A percentile compares a stretch with the other conserved stretches of the same genome.
Conservation (phyloP, 1,140 invertebrate genomes). For the Trypoxylus dichotomus region DNA sequence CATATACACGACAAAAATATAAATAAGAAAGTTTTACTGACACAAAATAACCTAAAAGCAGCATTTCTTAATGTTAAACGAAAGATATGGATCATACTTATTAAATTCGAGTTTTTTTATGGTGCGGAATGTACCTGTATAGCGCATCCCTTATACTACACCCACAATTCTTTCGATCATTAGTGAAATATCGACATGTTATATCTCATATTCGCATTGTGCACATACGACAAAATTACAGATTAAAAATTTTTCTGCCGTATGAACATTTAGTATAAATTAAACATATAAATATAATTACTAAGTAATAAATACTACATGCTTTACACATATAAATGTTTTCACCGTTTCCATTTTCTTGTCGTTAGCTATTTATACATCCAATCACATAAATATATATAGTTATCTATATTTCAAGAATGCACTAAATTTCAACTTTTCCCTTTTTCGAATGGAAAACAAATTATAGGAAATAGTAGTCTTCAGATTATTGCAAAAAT, state of each 20-base stretch:
- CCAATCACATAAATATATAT: conserved; percentile 21
- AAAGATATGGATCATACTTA: too few relatives aligned
- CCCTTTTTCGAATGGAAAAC: neutral
- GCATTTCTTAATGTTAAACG: too few relatives aligned
- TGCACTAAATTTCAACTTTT: conserved; percentile 27
- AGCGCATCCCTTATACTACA: too few relatives aligned
- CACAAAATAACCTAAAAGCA: too few relatives aligned
- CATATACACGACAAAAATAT: too few relatives aligned
- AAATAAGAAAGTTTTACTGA: too few relatives aligned
- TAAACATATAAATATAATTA: conserved; percentile 32
- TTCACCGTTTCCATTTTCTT: neutral
- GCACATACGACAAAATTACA: conserved; percentile 26
- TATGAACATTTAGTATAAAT: conserved; percentile 37
- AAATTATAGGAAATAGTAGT: conserved; percentile 20
- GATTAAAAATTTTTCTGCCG: conserved; percentile 32
- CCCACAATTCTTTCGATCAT: too few relatives aligned
- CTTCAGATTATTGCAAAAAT: conserved; percentile 29
- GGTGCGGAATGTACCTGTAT: too few relatives aligned
- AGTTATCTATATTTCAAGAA: conserved; percentile 30
- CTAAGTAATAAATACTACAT: conserved; percentile 41
- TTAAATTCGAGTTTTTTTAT: too few relatives aligned
- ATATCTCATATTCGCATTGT: neutral
- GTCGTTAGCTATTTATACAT: conserved; percentile 24
- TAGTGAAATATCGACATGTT: neutral
- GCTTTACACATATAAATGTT: conserved; percentile 18